phyloP scores from a whole-genome alignment of 2,113 vertebrate genomes.

The Puma concolor region DNA sequence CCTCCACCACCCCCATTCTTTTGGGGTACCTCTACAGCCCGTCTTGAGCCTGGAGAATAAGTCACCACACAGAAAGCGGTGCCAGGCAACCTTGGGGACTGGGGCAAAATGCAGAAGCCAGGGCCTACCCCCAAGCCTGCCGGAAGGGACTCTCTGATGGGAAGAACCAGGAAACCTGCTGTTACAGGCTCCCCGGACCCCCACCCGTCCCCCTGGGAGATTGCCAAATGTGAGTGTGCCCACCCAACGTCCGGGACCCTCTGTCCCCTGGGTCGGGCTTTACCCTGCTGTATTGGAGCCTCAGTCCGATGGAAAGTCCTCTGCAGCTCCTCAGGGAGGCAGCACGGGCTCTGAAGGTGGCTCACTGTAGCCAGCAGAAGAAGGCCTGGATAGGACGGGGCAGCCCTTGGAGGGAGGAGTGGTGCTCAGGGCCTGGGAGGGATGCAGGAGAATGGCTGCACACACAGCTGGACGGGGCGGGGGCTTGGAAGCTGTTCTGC shows the following conservation, averaged over 20 bases:
- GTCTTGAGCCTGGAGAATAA: neutral
- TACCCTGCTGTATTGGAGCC: neutral
- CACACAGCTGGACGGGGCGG: too few relatives aligned
- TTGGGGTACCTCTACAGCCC: neutral
- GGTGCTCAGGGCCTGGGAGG: neutral
- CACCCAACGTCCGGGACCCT: neutral
- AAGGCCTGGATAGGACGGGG: too few relatives aligned
- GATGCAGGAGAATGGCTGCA: neutral
- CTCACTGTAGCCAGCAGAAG: neutral
- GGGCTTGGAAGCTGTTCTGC: neutral
- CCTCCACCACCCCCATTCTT: neutral
- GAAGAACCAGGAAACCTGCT: neutral
- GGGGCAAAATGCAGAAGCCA: neutral
- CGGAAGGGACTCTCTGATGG: neutral
- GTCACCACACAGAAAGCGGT: neutral
- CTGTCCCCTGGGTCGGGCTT: neutral
- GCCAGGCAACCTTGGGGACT: neutral
- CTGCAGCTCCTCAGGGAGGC: neutral
- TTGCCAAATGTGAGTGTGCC: neutral
- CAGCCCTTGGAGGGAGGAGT: neutral
- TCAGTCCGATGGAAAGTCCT: neutral
- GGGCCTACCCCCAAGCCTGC: neutral
- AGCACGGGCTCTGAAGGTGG: neutral
- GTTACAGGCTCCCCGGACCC: neutral
- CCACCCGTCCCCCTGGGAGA: accelerated